Base-by-base conservation (phyloP, 2,797 vertebrate genomes). In the Hippopotamyrus pictus region DNA sequence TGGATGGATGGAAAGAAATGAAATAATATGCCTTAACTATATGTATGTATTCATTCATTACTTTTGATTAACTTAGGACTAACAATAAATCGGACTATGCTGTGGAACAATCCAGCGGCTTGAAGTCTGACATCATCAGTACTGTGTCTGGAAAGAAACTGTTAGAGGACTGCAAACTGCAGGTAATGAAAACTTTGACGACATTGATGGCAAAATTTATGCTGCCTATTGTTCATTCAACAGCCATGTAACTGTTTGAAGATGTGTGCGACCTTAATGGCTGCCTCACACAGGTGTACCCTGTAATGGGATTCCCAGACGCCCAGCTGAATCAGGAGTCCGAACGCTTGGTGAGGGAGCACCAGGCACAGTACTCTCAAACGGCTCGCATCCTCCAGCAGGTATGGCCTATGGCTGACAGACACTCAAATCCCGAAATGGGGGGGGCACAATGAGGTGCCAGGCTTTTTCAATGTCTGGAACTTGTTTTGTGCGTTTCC, bases 371-470 rank as follows among this genome's bases (percentile, higher is more conserved):
- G 87, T 95, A 92, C 91, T 91, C 92, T 44, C 93, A 93, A 79
- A 92, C 93, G 0, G 93, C 94, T 85, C 96, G 94, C 44, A 94
- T 97, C 89, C 89, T 97, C 3, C 96, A 97, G 87, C 97, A 97
- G 96, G 97, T 97, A 92, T 76, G 87, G 76, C 76, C 29, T 33
- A 33, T 5, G 11, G 25, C 65, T 69, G 25, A 69, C 65, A 4
- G n/a, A 29, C 29, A 33, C 62, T 69, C 25, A 0, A 69, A 29
- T 69, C 65, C 11, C 0, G 1, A 14, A 33, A 29, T 12, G 25
- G 65, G 29, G 62, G 3, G 65, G 29, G 4, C 25, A 33, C 59
- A 25, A 25, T 11, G 8, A 25, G 59, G 8, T 65, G 22, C 59
- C 59, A 8, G 22, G 9, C 22, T 22, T 59, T 22, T 22, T 59